Evolutionary conservation across 1,140 invertebrate species (phyloP).

Genomic region (Kradibia gibbosae): DNA sequence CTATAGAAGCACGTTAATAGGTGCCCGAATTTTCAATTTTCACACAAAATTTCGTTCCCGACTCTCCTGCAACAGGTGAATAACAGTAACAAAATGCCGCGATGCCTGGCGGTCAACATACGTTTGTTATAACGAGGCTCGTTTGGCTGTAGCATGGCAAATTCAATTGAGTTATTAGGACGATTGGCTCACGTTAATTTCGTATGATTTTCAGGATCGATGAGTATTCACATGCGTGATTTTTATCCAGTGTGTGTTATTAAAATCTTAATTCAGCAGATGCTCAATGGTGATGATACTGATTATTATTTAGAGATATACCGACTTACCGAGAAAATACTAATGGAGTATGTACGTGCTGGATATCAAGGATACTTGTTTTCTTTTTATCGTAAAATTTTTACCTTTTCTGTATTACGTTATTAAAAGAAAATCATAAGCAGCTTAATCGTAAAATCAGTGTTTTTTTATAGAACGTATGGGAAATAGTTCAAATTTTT

Average conservation of each 20-base stretch:
- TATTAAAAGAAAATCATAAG: no score
- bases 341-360: not conserved
- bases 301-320: not conserved
- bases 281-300: not conserved
- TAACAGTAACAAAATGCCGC: no score
- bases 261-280: not conserved
- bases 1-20: no score
- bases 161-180: not conserved
- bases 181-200: not conserved
- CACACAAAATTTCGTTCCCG: not conserved
- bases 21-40: conserved; percentile 11
- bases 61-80: no score
- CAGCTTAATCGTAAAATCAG: no score
- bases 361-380: no score
- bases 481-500: no score
- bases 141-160: no score
- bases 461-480: no score
- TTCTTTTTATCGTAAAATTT: no score
- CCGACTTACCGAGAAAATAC: not conserved
- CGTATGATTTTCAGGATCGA: not conserved
- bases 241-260: not conserved
- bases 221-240: not conserved
- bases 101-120: no score
- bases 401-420: no score
- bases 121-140: not conserved